Evolutionary conservation across 2,113 vertebrate genomes (phyloP), one percentile per base, ranked within the genome.

Genomic region (Riparia riparia): DNA sequence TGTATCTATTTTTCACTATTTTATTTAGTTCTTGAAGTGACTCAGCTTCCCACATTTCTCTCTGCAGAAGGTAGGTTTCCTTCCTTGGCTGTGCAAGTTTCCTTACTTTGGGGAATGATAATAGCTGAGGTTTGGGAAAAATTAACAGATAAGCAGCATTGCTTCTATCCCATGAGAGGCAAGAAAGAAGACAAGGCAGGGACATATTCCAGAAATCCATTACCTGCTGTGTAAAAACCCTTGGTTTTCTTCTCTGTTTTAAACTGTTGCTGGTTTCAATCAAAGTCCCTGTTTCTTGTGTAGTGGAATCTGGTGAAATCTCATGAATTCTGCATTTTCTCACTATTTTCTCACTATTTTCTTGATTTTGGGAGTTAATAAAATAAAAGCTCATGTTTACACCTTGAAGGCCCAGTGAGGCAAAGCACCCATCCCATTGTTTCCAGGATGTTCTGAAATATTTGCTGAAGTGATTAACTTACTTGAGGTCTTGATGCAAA

Each of bases 1-100:
- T 96, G n/a, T 95, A 58, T 91, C 50, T 82, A 42, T 72, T 56
- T 97, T 96, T 80, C 45, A 51, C 34, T 78, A 37, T 85, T 80
- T 58, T 89, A 81, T 72, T 60, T 54, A 37, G 85, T 96, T 90
- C 80, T 96, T 96, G 68, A 72, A 95, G 68, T 60, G 54, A 84
- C 73, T 56, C 34, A 72, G 22, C 44, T 76, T 58, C 66, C 57
- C 39, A 70, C 26, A 20, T 92, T 82, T 86, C 74, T 81, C 53
- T 93, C 47, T 44, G 32, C 28, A 28, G 31, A 74, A 56, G 5
- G 6, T 17, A 93, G 82, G 63, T 44, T 51, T 77, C 19, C 14
- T 57, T 74, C 31, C 16, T 91, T 60, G 37, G 10, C 49, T 41
- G 37, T 78, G 39, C 5, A 9, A 82, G 39, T 76, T 95, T 86